Evolutionary conservation across 2,888 invertebrate genomes (phyloP), one percentile per base, ranked within the genome.

Genomic region (Sphaerophoria rueppellii): DNA sequence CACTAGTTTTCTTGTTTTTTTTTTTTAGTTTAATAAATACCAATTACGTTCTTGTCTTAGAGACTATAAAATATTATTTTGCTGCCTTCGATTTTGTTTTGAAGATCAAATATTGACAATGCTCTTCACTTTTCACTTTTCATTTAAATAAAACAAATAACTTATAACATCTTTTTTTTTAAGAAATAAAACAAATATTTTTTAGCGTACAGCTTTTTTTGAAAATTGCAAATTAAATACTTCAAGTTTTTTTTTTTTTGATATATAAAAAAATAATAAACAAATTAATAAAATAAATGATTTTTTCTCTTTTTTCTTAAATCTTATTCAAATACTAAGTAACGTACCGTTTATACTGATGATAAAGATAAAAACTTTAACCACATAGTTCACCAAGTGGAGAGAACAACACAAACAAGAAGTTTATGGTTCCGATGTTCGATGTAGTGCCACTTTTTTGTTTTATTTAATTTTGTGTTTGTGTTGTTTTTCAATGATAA

Each of bases 281-380:
- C 58, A 61, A 11, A 11, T 14, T 61, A 72, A 65, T 34, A 60
- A 74, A 63, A 71, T 16, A 43, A 46, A 71, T 54, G 40, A 52
- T 54, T 48, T 60, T 50, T 57, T 48, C 16, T 50, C 9, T 4
- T 40, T 54, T 78, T 72, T 60, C 11, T 61, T 77, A 67, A 74
- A 32, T 60, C 57, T 60, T 75, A 79, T 81, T 82, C 70, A 78
- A 82, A 73, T 74, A 75, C 89, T 91, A 91, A 91, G 91, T 91
- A 91, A 90, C 91, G 89, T 89, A 90, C 91, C 91, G 89, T 90
- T 89, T 88, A 87, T 86, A 85, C 83, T 83, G 83, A 76, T 86
- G 73, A 83, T 74, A 82, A 79, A 81, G 82, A 75, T 81, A 76
- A 78, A 87, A 83, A 83, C 80, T 75, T 75, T 80, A 80, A 83